Conservation (phyloP, 2,888 invertebrate genomes). For the Eretmocerus hayati region DNA sequence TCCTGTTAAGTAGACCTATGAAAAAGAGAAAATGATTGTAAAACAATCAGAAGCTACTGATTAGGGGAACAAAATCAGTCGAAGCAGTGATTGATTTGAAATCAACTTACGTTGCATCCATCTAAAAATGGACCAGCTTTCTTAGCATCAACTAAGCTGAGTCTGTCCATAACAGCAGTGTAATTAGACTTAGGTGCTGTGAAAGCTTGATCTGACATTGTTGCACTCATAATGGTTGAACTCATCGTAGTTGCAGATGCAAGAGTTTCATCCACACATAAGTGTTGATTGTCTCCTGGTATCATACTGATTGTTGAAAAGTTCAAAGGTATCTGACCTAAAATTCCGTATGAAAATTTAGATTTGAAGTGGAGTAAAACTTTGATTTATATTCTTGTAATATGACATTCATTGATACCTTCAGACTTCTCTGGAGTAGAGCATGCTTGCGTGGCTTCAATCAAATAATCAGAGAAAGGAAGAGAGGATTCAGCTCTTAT, state of each 20-base stretch:
- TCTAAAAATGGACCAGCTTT: conserved; percentile 77
- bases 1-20: conserved; percentile 63
- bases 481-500: conserved; percentile 63
- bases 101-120: conserved; percentile 69
- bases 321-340: conserved; percentile 41
- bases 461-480: conserved; percentile 55
- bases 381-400: background rate
- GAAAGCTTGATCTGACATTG: conserved; percentile 2
- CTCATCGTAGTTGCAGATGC: conserved; percentile 27
- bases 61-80: too few species aligned
- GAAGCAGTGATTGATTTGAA: background rate
- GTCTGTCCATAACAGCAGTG: conserved; percentile 29
- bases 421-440: conserved; percentile 62
- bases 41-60: background rate
- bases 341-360: conserved; percentile 16
- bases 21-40: conserved; percentile 16
- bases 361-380: conserved; percentile 10
- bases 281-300: conserved; percentile 25
- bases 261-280: conserved; percentile 35
- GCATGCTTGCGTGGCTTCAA: conserved; percentile 53
- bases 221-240: conserved; percentile 10
- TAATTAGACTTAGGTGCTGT: conserved; percentile 22
- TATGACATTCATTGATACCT: conserved; percentile 29
- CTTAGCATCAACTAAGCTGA: conserved; percentile 62
- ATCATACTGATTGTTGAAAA: conserved; percentile 50